phyloP scores from a whole-genome alignment of 2,797 vertebrate species.

The Rhabdophis nuchalis region DNA sequence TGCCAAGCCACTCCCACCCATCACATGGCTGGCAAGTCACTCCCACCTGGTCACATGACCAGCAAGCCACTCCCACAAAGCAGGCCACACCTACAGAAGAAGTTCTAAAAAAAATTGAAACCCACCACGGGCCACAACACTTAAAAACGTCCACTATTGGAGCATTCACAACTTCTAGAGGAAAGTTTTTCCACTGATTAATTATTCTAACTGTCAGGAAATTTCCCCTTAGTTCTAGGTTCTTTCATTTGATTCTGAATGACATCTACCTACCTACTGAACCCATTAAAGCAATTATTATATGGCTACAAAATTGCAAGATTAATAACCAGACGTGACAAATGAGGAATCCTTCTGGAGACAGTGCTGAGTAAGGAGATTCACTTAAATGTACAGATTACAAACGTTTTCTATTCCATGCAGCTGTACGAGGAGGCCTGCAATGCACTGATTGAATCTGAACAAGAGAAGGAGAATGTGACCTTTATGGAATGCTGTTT shows the following conservation, averaged over 20 bases:
- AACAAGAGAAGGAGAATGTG: not conserved
- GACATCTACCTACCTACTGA: constrained; percentile 4
- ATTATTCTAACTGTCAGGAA: too few relatives aligned
- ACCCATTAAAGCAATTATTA: constrained; percentile 7
- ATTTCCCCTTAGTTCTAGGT: not conserved
- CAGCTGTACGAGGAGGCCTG: not conserved
- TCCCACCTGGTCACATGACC: too few relatives aligned
- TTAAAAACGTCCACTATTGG: too few relatives aligned
- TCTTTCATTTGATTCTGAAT: not conserved
- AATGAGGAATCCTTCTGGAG: not conserved
- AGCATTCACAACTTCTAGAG: too few relatives aligned
- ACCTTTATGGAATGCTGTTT: not conserved
- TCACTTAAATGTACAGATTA: not conserved
- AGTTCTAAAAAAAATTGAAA: too few relatives aligned
- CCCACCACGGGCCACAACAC: too few relatives aligned
- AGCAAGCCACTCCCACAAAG: too few relatives aligned
- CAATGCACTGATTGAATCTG: not conserved
- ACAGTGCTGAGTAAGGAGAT: not conserved
- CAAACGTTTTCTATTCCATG: not conserved
- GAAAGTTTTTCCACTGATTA: too few relatives aligned
- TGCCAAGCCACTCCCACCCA: too few relatives aligned
- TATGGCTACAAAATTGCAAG: constrained; percentile 3
- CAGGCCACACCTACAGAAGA: too few relatives aligned
- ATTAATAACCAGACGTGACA: constrained; percentile 10
- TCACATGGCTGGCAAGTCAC: too few relatives aligned